phyloP scores from a whole-genome alignment of 2,797 vertebrate species.

The Ctenopoma multispine region DNA sequence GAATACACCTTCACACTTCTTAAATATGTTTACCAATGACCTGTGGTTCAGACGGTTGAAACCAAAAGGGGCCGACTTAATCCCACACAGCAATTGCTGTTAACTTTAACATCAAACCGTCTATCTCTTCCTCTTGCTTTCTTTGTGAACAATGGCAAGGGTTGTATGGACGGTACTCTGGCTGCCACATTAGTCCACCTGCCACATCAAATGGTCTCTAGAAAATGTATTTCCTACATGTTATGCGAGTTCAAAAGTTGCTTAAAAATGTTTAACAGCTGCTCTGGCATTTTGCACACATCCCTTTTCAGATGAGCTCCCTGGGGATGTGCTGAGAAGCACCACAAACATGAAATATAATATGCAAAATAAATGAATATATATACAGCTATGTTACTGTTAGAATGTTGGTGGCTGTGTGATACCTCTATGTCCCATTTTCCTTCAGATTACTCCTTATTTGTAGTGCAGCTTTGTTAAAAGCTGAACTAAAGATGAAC shows the following conservation, averaged over 20 bases:
- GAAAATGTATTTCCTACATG: slow-evolving; percentile 14
- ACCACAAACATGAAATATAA: slow-evolving; percentile 23
- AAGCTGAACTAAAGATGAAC: too few relatives aligned
- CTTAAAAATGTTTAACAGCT: slow-evolving; percentile 50
- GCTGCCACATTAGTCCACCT: slow-evolving; percentile 26
- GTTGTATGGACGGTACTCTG: neutral
- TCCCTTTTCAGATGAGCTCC: slow-evolving; percentile 26
- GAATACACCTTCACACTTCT: neutral
- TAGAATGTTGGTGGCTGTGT: slow-evolving; percentile 11
- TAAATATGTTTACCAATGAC: neutral
- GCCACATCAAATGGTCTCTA: slow-evolving; percentile 15
- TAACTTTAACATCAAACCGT: neutral
- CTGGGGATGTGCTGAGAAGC: slow-evolving; percentile 4
- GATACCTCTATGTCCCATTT: slow-evolving; percentile 5
- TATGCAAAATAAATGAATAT: slow-evolving; percentile 28
- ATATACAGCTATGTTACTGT: slow-evolving; percentile 9
- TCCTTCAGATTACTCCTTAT: slow-evolving; percentile 12
- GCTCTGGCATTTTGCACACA: slow-evolving; percentile 24
- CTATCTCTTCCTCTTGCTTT: neutral
- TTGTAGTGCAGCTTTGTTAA: neutral
- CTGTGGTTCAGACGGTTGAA: slow-evolving; percentile 13
- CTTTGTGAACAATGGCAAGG: neutral
- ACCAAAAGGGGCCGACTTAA: slow-evolving; percentile 11
- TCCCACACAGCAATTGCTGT: slow-evolving; percentile 1
- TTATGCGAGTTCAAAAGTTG: slow-evolving; percentile 37